Conservation (phyloP, 2,113 vertebrate genomes). For the Formicarius rufipectus region DNA sequence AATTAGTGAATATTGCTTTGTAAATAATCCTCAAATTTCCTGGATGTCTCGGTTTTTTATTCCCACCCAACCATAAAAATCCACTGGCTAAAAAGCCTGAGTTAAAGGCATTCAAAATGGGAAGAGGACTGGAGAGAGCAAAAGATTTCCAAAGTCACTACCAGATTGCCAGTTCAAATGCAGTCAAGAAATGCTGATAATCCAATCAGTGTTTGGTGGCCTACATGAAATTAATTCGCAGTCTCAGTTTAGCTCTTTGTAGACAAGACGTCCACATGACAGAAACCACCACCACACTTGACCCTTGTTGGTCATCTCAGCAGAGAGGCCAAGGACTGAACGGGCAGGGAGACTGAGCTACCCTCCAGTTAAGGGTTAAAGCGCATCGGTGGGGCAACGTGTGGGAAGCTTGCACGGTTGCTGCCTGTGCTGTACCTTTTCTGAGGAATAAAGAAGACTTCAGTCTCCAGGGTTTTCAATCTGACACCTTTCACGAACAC, state of each 20-base stretch:
- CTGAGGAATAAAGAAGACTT: slow-evolving; percentile 73
- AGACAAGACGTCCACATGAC: slow-evolving; percentile 49
- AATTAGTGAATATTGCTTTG: not conserved
- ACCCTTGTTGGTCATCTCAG: slow-evolving; percentile 43
- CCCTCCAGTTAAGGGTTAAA: slow-evolving; percentile 50
- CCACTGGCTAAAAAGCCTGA: slow-evolving; percentile 58
- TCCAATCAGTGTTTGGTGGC: slow-evolving; percentile 19
- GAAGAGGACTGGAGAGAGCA: slow-evolving; percentile 38
- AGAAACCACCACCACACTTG: slow-evolving; percentile 60
- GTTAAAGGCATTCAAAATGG: slow-evolving; percentile 46
- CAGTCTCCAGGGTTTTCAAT: slow-evolving; percentile 75
- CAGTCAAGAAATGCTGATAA: not conserved
- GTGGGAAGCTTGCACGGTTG: slow-evolving; percentile 59
- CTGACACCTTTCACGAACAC: slow-evolving; percentile 69
- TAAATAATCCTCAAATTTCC: not conserved
- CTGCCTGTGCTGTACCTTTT: slow-evolving; percentile 71
- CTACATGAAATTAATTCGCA: slow-evolving; percentile 37
- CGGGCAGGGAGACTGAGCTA: slow-evolving; percentile 62
- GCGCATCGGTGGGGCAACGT: slow-evolving; percentile 56
- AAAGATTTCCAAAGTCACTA: slow-evolving; percentile 42
- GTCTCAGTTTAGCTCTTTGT: not conserved
- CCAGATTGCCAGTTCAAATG: slow-evolving; percentile 27
- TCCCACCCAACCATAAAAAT: slow-evolving; percentile 42
- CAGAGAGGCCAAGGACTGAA: slow-evolving; percentile 60
- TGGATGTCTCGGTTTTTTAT: not conserved